phyloP scores from a whole-genome alignment of 2,797 vertebrate genomes.

The Morus bassanus region DNA sequence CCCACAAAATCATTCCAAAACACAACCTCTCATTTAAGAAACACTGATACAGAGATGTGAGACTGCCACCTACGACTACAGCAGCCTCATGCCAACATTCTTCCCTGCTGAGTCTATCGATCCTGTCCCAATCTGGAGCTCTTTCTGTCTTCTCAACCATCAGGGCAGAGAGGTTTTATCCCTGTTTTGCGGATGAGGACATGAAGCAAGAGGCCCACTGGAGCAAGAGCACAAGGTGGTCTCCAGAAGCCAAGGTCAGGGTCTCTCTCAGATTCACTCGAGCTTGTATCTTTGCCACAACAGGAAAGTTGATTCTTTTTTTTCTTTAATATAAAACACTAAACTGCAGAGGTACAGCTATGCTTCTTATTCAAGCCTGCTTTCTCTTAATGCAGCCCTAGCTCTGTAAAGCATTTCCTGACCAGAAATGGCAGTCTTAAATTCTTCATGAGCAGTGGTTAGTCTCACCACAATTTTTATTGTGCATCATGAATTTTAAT shows the following conservation, averaged over 20 bases:
- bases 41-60: fast-evolving
- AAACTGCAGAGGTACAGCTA: neutral
- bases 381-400: neutral
- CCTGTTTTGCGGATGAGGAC: neutral
- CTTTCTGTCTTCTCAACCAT: neutral
- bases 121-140: neutral
- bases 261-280: neutral
- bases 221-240: neutral
- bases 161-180: neutral
- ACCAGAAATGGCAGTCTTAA: neutral
- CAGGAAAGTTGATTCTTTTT: neutral
- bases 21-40: neutral
- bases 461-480: neutral
- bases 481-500: neutral
- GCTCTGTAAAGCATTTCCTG: neutral
- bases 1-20: neutral
- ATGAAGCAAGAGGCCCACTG: neutral
- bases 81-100: fast-evolving
- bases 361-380: neutral
- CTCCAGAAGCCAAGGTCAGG: neutral
- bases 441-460: neutral
- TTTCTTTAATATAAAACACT: neutral
- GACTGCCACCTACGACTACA: neutral
- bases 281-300: neutral
- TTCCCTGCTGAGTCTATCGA: neutral